Evolutionary conservation across 2,113 vertebrate species (phyloP).

Genomic region (Sterna hirundo): DNA sequence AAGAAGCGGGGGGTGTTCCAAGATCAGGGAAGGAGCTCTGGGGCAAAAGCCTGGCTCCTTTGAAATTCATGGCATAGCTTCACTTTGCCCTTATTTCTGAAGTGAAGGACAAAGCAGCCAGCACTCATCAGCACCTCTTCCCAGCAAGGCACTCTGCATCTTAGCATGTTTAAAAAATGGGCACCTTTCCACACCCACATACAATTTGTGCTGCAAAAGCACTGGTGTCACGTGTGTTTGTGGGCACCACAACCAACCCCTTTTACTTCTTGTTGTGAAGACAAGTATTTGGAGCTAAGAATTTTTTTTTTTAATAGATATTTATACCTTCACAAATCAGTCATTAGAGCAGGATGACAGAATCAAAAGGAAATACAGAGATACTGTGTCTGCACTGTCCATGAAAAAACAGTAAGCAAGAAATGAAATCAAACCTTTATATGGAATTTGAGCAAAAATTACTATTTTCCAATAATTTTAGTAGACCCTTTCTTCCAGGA

Average conservation of each 20-base stretch:
- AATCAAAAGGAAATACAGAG: background rate
- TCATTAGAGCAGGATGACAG: background rate
- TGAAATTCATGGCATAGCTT: background rate
- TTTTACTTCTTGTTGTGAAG: background rate
- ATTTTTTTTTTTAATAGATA: background rate
- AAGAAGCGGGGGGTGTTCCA: background rate
- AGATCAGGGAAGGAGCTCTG: background rate
- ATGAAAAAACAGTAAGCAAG: background rate
- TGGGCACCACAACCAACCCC: background rate
- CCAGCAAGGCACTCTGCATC: background rate
- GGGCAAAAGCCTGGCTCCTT: background rate
- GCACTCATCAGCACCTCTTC: background rate
- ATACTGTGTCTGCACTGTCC: background rate
- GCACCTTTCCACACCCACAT: background rate
- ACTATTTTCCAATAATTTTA: background rate
- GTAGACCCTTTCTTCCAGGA: background rate
- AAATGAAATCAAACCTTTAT: constrained; percentile 1
- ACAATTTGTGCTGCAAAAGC: constrained; percentile 31
- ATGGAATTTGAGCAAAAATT: background rate
- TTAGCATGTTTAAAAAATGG: background rate
- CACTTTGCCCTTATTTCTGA: background rate
- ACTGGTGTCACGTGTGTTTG: background rate
- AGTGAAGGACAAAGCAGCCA: constrained; percentile 25
- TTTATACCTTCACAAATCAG: background rate
- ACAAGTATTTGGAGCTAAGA: background rate